Evolutionary conservation across 1,140 invertebrate genomes (phyloP), one percentile per base, ranked within the genome.

Genomic region (Bombus picipes): DNA sequence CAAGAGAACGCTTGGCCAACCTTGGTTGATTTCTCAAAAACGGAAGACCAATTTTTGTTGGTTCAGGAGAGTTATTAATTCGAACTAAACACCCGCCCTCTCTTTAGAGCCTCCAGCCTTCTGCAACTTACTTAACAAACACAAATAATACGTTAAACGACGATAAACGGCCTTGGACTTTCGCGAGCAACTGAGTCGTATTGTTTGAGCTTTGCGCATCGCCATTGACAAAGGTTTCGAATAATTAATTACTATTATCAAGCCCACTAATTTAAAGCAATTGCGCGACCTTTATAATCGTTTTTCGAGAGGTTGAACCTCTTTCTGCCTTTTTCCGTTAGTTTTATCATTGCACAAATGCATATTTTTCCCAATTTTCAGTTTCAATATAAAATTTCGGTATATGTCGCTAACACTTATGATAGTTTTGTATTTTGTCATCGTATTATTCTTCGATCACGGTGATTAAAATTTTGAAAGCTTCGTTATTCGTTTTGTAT

Each of bases 1-100:
- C 77, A 85, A 81, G 65, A 18, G 43, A 73, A 73, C 62, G 32
- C 37, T 59, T 43, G 32, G 9, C 8, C 53, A 34, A 53, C 66
- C 77, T 1, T 62, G 59, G 53, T 74, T 65, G 74, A 86, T 86
- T 37, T 62, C 68, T 10, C 10, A 9, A 22, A 74, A 86, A 80
- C 73, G 22, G 41, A 65, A 62, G 47, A 34, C 9, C 32, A 18
- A 37, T 81, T 57, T 47, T 22, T 12, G 22, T 22, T 34, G 9
- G 3, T n/a, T 6, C 18, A 2, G n/a, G 25, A 9, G 9, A 41
- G 5, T 59, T 68, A 71, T 47, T 32, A 71, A 57, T 84, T 79
- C n/a, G 6, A 70, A 57, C 70, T 70, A 84, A 59, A 47, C 5
- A 66, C 25, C 41, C 28, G 13, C 3, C 8, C 4, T 4, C 6